Percentiles rank a stretch among this genome's conserved stretches.
phyloP scores from a whole-genome alignment of 2,797 vertebrate genomes.

The Taenioides sp. region DNA sequence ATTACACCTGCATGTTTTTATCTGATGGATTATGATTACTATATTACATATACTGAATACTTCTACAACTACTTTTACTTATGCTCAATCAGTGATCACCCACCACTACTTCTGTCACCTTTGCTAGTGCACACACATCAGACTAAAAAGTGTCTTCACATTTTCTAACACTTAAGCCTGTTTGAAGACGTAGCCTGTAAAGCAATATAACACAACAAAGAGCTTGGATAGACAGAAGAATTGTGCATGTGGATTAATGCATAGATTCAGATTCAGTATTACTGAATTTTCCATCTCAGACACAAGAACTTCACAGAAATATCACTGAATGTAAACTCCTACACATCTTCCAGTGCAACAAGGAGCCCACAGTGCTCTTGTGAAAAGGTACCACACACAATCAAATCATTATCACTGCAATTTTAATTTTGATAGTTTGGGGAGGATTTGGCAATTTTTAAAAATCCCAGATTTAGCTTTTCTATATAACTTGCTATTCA shows the following conservation, averaged over 20 bases:
- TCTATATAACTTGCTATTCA: not conserved
- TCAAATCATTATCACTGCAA: constrained; percentile 19
- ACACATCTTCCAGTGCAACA: constrained; percentile 9
- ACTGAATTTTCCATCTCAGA: constrained; percentile 12
- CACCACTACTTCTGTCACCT: too few species aligned
- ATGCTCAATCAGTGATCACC: too few species aligned
- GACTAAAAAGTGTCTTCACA: not conserved
- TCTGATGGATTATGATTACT: too few species aligned
- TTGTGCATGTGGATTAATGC: constrained; percentile 25
- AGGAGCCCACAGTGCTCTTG: constrained; percentile 11
- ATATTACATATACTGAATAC: too few species aligned
- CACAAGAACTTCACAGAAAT: constrained; percentile 41
- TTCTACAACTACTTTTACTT: too few species aligned
- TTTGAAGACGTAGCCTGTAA: not conserved
- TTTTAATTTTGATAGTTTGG: constrained; percentile 3
- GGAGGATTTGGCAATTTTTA: not conserved
- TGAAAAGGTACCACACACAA: not conserved
- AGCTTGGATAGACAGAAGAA: not conserved
- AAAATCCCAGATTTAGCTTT: not conserved
- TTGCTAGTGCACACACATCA: not conserved
- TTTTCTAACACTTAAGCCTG: not conserved
- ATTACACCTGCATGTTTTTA: too few species aligned
- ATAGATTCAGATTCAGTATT: constrained; percentile 12
- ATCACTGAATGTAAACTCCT: constrained; percentile 18
- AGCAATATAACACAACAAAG: not conserved